Evolutionary conservation across 2,888 invertebrate species (phyloP).

Genomic region (Prostheceraeus crozeri): DNA sequence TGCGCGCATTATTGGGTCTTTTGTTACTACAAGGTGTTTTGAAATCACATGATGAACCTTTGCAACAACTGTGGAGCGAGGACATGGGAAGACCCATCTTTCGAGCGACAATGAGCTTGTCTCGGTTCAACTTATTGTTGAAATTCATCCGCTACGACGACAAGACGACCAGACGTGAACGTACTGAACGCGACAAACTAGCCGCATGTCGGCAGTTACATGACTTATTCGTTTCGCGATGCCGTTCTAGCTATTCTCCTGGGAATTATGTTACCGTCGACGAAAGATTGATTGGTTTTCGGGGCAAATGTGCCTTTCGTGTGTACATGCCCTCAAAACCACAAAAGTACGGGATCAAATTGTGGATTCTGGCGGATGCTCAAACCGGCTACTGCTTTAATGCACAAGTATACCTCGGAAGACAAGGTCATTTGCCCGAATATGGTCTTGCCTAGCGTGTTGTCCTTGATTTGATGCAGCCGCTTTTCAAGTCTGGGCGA

Average conservation of each 20-base stretch:
- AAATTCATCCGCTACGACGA: slow-evolving; percentile 5
- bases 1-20: too few species aligned
- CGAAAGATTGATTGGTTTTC: slow-evolving; percentile 21
- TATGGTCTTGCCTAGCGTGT: too few species aligned
- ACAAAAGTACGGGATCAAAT: slow-evolving; percentile 5
- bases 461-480: too few species aligned
- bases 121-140: slow-evolving; percentile 11
- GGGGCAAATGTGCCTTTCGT: neutral
- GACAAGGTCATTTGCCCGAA: too few species aligned
- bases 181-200: slow-evolving; percentile 18
- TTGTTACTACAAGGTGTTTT: slow-evolving; percentile 3
- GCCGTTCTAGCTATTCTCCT: slow-evolving; percentile 10
- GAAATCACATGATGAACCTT: neutral
- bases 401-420: too few species aligned
- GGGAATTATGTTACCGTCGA: slow-evolving; percentile 28
- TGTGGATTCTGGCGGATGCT: neutral
- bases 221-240: slow-evolving; percentile 7
- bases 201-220: slow-evolving; percentile 16
- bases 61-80: slow-evolving; percentile 1
- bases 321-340: slow-evolving; percentile 10
- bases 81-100: neutral
- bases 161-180: slow-evolving; percentile 3
- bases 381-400: slow-evolving; percentile 4
- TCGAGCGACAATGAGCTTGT: neutral
- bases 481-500: too few species aligned